Conservation (phyloP, 1,140 invertebrate species). For the Phenacoccus solenopsis region DNA sequence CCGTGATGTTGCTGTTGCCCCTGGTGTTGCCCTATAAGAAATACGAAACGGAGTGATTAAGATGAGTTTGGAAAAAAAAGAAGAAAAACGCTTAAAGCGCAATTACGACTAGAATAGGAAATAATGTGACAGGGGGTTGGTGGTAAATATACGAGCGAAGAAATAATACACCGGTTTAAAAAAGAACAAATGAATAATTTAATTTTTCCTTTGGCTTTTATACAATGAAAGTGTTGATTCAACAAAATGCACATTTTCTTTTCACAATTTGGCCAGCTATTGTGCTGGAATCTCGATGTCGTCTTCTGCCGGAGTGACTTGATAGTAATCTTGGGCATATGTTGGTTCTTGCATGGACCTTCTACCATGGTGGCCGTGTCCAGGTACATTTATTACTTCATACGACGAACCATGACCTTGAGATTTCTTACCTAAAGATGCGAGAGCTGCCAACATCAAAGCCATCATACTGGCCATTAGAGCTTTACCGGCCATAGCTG, state of each 20-base stretch:
- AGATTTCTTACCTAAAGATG: constrained; percentile 34
- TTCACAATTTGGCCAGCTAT: not conserved
- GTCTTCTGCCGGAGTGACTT: not conserved
- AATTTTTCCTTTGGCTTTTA: no score
- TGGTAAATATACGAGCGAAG: no score
- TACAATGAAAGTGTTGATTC: no score
- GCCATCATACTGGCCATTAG: constrained; percentile 69
- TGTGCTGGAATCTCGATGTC: not conserved
- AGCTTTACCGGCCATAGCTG: constrained; percentile 61
- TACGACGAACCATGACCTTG: constrained; percentile 24
- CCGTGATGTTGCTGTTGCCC: no score
- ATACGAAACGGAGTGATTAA: not conserved
- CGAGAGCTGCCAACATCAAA: constrained; percentile 43
- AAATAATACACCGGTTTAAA: no score
- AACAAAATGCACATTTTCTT: no score
- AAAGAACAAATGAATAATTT: no score
- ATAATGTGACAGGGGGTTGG: no score
- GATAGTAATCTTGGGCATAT: not conserved
- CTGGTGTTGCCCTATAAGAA: not conserved
- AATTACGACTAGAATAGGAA: not conserved
- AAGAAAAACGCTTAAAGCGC: not conserved
- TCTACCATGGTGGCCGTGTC: constrained; percentile 27
- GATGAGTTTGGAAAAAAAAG: not conserved
- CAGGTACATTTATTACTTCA: constrained; percentile 30
- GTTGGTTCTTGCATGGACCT: not conserved